Conservation (phyloP, 2,888 invertebrate species). For the Tipula helvola region DNA sequence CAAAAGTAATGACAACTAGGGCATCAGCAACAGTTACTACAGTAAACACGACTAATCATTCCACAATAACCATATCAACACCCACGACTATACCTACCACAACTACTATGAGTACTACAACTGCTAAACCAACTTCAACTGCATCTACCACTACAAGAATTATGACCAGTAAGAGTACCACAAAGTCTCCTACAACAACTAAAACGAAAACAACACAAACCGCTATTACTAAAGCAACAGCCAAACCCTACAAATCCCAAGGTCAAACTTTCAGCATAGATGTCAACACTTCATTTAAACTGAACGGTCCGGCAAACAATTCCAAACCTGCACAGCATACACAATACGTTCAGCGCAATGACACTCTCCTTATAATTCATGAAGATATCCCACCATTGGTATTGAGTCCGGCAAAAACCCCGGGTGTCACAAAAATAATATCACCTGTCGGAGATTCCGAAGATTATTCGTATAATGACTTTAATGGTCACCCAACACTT, state of each 20-base stretch:
- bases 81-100: slow-evolving; percentile 8
- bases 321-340: not conserved
- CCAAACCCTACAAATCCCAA: not conserved
- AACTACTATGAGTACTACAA: slow-evolving; percentile 14
- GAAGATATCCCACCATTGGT: not conserved
- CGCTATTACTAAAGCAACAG: not conserved
- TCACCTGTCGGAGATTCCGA: slow-evolving; percentile 36
- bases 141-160: not conserved
- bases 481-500: slow-evolving; percentile 54
- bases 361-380: not conserved
- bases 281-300: not conserved
- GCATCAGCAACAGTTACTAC: slow-evolving; percentile 11
- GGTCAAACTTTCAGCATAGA: not conserved
- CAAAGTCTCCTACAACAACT: not conserved
- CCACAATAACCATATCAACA: slow-evolving; percentile 9
- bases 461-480: slow-evolving; percentile 48
- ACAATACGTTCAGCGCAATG: not conserved
- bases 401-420: slow-evolving; percentile 28
- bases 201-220: not conserved
- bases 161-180: not conserved
- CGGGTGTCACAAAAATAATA: slow-evolving; percentile 38
- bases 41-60: not conserved
- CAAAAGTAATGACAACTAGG: not conserved
- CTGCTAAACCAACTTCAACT: not conserved
- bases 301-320: not conserved